A percentile compares a stretch with the other conserved stretches of the same genome.
Conservation (phyloP, 2,888 invertebrate species). For the Trichacis sp. region DNA sequence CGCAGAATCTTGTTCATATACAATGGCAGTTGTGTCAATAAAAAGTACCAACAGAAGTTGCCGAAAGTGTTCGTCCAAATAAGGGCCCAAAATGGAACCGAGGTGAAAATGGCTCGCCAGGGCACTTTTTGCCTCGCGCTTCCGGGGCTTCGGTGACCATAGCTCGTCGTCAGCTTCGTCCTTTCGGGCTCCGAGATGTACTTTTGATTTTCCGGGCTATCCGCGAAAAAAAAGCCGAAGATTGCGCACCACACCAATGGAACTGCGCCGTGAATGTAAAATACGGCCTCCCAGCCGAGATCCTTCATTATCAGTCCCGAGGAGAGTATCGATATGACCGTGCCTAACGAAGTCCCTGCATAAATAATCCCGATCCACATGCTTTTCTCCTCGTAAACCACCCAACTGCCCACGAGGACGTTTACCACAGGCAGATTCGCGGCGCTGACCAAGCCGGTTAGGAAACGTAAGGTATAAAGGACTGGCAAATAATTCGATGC, state of each 20-base stretch:
- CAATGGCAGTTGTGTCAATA: constrained; percentile 70
- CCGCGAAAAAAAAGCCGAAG: constrained; percentile 59
- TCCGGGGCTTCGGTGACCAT: constrained; percentile 57
- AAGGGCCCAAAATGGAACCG: constrained; percentile 69
- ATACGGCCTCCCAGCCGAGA: constrained; percentile 59
- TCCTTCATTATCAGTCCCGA: constrained; percentile 59
- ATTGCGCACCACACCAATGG: constrained; percentile 61
- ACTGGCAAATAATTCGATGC: constrained; percentile 42
- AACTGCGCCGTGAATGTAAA: constrained; percentile 61
- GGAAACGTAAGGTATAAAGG: constrained; percentile 55
- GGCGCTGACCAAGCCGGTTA: constrained; percentile 59
- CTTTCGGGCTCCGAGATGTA: constrained; percentile 65
- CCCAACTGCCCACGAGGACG: constrained; percentile 64
- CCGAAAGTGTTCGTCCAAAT: constrained; percentile 68
- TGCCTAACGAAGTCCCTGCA: constrained; percentile 63
- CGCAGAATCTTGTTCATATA: constrained; percentile 70
- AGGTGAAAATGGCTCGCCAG: constrained; percentile 69
- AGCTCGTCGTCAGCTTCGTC: constrained; percentile 57
- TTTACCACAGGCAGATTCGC: constrained; percentile 64
- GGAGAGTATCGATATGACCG: constrained; percentile 61
- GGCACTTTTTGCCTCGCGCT: constrained; percentile 55
- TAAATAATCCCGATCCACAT: constrained; percentile 64
- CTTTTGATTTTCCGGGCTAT: constrained; percentile 65
- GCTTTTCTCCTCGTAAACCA: constrained; percentile 64
- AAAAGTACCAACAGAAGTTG: constrained; percentile 71